Evolutionary conservation across 2,797 vertebrate genomes (phyloP).

Genomic region (Oryzias dopingdopingensis): DNA sequence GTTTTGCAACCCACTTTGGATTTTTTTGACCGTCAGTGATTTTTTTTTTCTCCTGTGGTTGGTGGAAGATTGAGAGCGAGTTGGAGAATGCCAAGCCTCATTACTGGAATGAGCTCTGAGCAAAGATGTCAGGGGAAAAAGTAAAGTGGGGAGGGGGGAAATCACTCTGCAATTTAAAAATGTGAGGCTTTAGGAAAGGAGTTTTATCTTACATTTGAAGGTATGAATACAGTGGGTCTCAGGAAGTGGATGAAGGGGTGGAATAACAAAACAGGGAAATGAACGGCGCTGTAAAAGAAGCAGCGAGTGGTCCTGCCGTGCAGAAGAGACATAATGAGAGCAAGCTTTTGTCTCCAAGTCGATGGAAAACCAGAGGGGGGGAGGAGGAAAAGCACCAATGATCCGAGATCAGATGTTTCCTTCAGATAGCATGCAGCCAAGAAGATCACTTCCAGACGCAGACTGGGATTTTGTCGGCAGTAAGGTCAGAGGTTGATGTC

Average conservation of each 20-base stretch:
- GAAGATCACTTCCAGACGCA: slow-evolving; percentile 68
- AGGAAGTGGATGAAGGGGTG: slow-evolving; percentile 13
- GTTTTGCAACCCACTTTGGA: slow-evolving; percentile 54
- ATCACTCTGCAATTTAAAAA: slow-evolving; percentile 57
- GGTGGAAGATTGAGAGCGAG: slow-evolving; percentile 57
- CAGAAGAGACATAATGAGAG: slow-evolving; percentile 41
- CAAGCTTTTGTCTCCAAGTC: slow-evolving; percentile 51
- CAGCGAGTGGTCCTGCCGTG: slow-evolving; percentile 39
- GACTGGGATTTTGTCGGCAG: slow-evolving; percentile 19
- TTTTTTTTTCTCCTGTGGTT: slow-evolving; percentile 34
- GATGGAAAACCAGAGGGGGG: slow-evolving; percentile 9
- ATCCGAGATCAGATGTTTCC: slow-evolving; percentile 75
- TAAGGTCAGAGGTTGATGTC: slow-evolving; percentile 51
- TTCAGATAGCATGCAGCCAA: slow-evolving; percentile 66
- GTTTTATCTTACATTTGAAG: slow-evolving; percentile 60
- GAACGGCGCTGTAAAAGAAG: slow-evolving; percentile 61
- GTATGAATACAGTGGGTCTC: slow-evolving; percentile 56
- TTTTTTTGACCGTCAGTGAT: slow-evolving; percentile 42
- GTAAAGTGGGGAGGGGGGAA: slow-evolving; percentile 16
- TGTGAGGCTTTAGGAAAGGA: slow-evolving; percentile 17
- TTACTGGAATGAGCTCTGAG: slow-evolving; percentile 50
- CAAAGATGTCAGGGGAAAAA: slow-evolving; percentile 37
- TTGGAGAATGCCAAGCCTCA: slow-evolving; percentile 62
- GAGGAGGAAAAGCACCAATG: slow-evolving; percentile 32
- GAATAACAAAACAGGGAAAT: slow-evolving; percentile 46